A percentile compares a stretch with the other conserved stretches of the same genome.
phyloP scores from a whole-genome alignment of 2,888 invertebrate genomes.

The Carpatolechia fugitivella region DNA sequence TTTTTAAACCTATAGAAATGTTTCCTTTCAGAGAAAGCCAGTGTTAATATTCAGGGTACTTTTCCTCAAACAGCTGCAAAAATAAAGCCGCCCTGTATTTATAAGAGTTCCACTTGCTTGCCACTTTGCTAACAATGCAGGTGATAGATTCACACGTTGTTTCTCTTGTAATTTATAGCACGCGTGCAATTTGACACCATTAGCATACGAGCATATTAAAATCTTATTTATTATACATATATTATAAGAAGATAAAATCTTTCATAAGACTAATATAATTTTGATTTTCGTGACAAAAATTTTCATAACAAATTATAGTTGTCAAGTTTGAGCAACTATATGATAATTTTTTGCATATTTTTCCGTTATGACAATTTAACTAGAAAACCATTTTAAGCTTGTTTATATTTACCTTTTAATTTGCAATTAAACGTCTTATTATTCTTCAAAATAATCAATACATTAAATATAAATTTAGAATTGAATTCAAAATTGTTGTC shows the following conservation, averaged over 20 bases:
- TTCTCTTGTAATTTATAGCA: conserved; percentile 40
- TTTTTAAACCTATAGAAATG: no score
- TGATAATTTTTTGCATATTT: neutral
- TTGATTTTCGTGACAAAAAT: conserved; percentile 53
- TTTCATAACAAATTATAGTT: conserved; percentile 28
- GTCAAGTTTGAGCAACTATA: conserved; percentile 6
- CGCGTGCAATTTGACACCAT: conserved; percentile 73
- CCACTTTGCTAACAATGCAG: neutral
- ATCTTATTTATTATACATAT: conserved; percentile 39
- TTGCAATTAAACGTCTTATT: neutral
- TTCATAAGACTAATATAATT: conserved; percentile 54
- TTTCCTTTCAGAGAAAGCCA: no score
- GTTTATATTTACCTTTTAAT: neutral
- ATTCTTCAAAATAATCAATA: neutral
- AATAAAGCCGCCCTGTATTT: no score
- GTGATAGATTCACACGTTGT: conserved; percentile 23
- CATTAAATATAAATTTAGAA: neutral
- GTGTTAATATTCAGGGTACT: no score
- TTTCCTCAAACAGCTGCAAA: no score
- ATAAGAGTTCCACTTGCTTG: no score
- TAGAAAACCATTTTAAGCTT: neutral
- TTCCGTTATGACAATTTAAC: no score
- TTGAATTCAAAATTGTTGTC: conserved; percentile 46
- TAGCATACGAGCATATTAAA: conserved; percentile 68
- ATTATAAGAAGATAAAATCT: conserved; percentile 59